Evolutionary conservation across 2,113 vertebrate genomes (phyloP), one percentile per base, ranked within the genome.

Genomic region (Aphyosemion australe): DNA sequence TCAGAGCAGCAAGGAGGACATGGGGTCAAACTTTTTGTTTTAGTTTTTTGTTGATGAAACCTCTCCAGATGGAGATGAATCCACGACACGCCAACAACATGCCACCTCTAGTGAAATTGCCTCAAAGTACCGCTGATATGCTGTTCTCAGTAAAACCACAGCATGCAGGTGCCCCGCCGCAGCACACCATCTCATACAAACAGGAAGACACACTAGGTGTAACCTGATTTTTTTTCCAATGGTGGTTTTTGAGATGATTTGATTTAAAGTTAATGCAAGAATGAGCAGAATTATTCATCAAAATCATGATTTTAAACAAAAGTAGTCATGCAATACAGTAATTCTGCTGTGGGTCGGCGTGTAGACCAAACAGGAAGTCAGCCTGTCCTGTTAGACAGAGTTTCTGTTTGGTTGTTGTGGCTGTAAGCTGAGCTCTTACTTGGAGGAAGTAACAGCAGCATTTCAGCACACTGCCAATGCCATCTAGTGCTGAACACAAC

Each of bases 401-500:
- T 69, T 53, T 41, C 12, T 64, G 51, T 14, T 19, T 39, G 5
- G 32, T 19, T 37, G 53, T 19, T 55, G 18, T 49, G 19, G 39
- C 49, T 62, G 16, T 39, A 47, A 8, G 18, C 42, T 49, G 5
- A 67, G 63, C 47, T 34, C 1, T 14, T 37, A 6, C 31, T 32
- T 11, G 13, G 42, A 65, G 65, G 63, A 69, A 39, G 51, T 37
- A 73, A 20, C 49, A 69, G 66, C 41, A 54, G 49, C 32, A 53
- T 58, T 43, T 53, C 62, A 86, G 69, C 56, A 89, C 78, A 56
- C 66, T 85, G 72, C 72, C 83, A 71, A 82, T 78, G 89, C 89
- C 89, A 88, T 87, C 89, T 91, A 90, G 89, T 90, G 89, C 83
- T 61, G 72, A 72, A 14, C 19, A 65, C 37, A 59, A 65, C 78